Conservation (phyloP, 2,888 invertebrate species). For the Chalcosyrphus nemorum region DNA sequence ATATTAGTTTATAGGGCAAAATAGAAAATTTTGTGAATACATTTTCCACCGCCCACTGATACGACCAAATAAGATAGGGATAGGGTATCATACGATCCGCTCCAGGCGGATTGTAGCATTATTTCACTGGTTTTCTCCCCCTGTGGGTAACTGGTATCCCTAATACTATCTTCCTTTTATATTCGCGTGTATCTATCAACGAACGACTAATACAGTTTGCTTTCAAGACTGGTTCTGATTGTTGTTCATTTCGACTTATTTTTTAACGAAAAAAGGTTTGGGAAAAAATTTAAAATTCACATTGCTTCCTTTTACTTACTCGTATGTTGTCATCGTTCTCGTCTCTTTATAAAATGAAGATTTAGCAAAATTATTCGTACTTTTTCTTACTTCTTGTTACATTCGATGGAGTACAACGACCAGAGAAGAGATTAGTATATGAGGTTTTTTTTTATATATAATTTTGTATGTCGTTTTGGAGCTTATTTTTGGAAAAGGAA, state of each 20-base stretch:
- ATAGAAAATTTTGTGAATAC: no score
- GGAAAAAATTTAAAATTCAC: constrained; percentile 1
- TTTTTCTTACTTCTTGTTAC: background rate
- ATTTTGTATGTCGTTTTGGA: background rate
- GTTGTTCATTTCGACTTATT: background rate
- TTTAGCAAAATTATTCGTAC: background rate
- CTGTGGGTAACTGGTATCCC: constrained; percentile 2
- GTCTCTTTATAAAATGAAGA: background rate
- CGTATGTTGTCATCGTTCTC: background rate
- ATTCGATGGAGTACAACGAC: background rate
- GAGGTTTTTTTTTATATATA: constrained; percentile 15
- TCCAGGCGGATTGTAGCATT: no score
- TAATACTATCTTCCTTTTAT: background rate
- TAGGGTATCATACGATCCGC: no score
- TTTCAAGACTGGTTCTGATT: constrained; percentile 5
- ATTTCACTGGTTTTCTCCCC: background rate
- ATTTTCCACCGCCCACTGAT: no score
- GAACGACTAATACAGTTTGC: constrained; percentile 30
- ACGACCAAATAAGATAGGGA: no score
- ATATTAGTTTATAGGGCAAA: no score
- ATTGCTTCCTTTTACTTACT: constrained; percentile 17
- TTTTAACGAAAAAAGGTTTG: background rate
- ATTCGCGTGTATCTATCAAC: constrained; percentile 13
- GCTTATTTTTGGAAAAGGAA: constrained; percentile 19
- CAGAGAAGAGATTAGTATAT: background rate